Base-by-base conservation (phyloP, 2,113 vertebrate species). In the Apus apus region DNA sequence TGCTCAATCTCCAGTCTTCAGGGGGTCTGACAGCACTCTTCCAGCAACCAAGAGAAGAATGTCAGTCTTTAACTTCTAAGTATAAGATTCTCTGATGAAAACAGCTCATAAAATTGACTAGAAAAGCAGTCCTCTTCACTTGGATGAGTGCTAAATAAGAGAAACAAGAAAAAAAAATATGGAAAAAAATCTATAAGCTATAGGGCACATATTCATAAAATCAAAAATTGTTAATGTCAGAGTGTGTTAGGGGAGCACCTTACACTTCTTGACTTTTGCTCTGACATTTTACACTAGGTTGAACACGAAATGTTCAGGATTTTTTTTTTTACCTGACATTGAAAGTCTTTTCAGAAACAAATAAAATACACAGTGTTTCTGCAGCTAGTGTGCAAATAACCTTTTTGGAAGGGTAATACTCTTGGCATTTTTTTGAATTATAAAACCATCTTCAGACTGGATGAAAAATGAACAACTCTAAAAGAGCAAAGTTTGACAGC, bases 221-320 rank as follows among this genome's bases (percentile, higher is more conserved):
- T 85, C n/a, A 94, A 92, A 89, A 85, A 9, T 3, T 53, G 17
- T 74, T 93, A 88, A 94, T 93, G 89, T 94, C 91, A 94, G 58
- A 75, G 68, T 58, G 34, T 89, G 50, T 85, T 95, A 85, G 45
- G 61, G 56, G 74, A 95, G 45, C 48, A 75, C 40, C 53, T 92
- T 89, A 23, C 17, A 65, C 61, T 96, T 85, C 84, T 50, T 75
- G 86, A 93, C 87, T 93, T 91, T 81, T 89, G 45, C 50, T 85
- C 95, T 95, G 93, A 93, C 85, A 95, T 96, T 96, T 96, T 85
- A 95, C 91, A 87, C 84, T 78, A 92, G 62, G 61, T 45, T 96
- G 95, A 96, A 79, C 93, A 89, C 70, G 75, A 89, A 81, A 84
- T 17, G 34, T 89, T 80, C 8, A 56, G 25, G 11, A 4, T 22